Conservation (phyloP, 2,888 invertebrate genomes). For the Sphecodes monilicornis region DNA sequence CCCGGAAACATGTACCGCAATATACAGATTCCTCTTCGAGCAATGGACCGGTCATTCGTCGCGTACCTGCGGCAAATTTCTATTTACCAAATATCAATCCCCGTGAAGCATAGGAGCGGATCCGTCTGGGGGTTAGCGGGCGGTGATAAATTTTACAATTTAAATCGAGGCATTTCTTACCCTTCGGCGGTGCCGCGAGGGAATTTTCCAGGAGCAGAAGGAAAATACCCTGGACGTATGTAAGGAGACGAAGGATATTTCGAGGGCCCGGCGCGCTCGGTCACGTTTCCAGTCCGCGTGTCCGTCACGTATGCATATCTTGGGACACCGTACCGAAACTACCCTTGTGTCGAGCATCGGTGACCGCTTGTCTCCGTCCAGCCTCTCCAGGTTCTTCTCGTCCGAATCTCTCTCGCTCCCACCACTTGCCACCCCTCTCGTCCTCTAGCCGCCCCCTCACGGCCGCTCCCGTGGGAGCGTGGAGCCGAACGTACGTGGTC, state of each 20-base stretch:
- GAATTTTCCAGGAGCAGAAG: slow-evolving; percentile 54
- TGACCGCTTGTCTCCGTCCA: slow-evolving; percentile 55
- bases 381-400: slow-evolving; percentile 25
- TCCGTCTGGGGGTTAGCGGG: slow-evolving; percentile 16
- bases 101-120: not conserved
- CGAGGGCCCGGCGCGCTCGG: slow-evolving; percentile 59
- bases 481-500: slow-evolving; percentile 84
- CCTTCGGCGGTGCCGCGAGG: slow-evolving; percentile 41
- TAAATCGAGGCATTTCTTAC: slow-evolving; percentile 70
- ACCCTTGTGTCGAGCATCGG: slow-evolving; percentile 70
- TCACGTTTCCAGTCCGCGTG: slow-evolving; percentile 72
- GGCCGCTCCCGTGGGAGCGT: slow-evolving; percentile 79
- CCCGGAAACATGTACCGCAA: not conserved
- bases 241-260: slow-evolving; percentile 57
- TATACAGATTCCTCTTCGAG: not conserved
- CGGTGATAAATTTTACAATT: slow-evolving; percentile 68
- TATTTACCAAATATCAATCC: slow-evolving; percentile 49
- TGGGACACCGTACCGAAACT: slow-evolving; percentile 80
- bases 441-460: slow-evolving; percentile 65
- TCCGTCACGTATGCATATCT: slow-evolving; percentile 85
- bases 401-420: slow-evolving; percentile 27
- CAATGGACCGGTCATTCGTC: not conserved
- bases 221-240: slow-evolving; percentile 50
- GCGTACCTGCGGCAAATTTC: slow-evolving; percentile 21
- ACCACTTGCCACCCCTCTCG: slow-evolving; percentile 18